Conservation (phyloP, 2,797 vertebrate genomes). For the Dermochelys coriacea region DNA sequence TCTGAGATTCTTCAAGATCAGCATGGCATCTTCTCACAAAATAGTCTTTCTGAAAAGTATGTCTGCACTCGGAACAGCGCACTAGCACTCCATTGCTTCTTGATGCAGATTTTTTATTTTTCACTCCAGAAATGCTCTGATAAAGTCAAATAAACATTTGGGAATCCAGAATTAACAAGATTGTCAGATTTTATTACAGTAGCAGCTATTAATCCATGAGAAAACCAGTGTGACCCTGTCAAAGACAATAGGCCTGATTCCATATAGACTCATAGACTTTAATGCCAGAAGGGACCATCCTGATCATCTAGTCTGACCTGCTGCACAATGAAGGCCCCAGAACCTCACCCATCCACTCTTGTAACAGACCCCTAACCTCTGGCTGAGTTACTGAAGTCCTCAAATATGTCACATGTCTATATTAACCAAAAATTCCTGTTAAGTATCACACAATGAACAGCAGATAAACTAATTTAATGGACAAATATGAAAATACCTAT, state of each 20-base stretch:
- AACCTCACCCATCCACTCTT: not conserved
- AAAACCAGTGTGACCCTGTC: not conserved
- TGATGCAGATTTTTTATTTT: not conserved
- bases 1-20: not conserved
- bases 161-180: not conserved
- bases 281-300: too few relatives aligned
- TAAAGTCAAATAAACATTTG: not conserved
- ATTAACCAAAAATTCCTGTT: not conserved
- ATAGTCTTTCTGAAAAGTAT: not conserved
- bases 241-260: too few relatives aligned
- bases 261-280: too few relatives aligned
- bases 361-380: not conserved
- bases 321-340: not conserved
- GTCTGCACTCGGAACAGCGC: not conserved
- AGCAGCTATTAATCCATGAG: not conserved
- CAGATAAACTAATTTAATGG: not conserved
- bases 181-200: not conserved
- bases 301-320: not conserved
- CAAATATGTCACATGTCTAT: not conserved
- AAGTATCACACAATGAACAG: not conserved
- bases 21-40: not conserved
- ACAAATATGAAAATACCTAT: not conserved
- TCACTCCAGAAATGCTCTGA: not conserved
- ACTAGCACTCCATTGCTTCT: not conserved
- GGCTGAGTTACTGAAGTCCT: not conserved